Evolutionary conservation across 1,140 invertebrate species (phyloP), one percentile per base, ranked within the genome.

Genomic region (Heliconius hermathena): DNA sequence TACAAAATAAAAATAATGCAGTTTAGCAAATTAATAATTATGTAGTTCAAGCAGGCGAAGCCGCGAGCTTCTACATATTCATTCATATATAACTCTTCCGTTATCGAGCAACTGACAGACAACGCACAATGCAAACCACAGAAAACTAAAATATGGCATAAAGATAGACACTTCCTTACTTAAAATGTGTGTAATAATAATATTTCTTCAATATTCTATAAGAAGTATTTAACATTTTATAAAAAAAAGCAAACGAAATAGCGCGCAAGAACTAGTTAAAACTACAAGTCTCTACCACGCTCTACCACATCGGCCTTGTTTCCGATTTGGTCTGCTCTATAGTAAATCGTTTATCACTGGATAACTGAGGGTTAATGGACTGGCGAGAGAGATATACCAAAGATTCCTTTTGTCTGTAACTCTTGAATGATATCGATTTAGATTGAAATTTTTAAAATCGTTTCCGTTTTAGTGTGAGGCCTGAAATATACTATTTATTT

Each of bases 281-380:
- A 86, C 87, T 87, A 90, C 88, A 85, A 41, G 20, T 89, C 81
- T 89, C 81, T 82, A 88, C 81, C 88, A 89, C 89, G 88, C 76
- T 87, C 81, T 87, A 81, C 83, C 86, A 90, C 83, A 80, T 85
- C 88, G 89, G 87, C 89, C 89, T 91, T 90, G 90, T 92, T 94
- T 94, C 78, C 85, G 85, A 93, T 94, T 91, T 86, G 89, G 84
- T 77, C 84, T 87, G 88, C 85, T 89, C 82, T 87, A 90, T 88
- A 85, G 87, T 93, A 90, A 92, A 94, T 93, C 88, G 90, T 90
- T 93, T 91, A 91, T 89, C 83, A 89, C 84, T 83, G 85, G 82
- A 88, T 86, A 88, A 85, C 78, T 76, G 81, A 81, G 87, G 88
- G 85, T 88, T 90, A 89, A 91, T 87, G 86, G 85, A 84, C 88